Evolutionary conservation across 2,888 invertebrate genomes (phyloP).

Genomic region (Protophormia terraenovae): DNA sequence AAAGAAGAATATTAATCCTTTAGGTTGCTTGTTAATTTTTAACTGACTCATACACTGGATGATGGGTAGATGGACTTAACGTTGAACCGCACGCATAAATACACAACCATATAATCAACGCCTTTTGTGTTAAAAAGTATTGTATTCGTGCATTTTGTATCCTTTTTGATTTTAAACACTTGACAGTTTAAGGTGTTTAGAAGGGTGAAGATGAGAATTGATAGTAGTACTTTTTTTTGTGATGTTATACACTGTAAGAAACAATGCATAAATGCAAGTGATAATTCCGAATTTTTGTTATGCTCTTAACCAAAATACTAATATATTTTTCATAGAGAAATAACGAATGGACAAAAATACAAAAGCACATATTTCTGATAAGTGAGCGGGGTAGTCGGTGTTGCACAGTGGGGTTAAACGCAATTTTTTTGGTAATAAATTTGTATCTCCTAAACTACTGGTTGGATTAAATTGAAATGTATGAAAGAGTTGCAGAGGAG

Average conservation of each 20-base stretch:
- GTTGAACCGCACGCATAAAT: neutral
- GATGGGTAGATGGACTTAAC: conserved; percentile 2
- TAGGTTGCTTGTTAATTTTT: conserved; percentile 17
- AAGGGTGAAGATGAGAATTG: conserved; percentile 16
- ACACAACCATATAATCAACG: conserved; percentile 53
- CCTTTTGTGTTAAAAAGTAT: conserved; percentile 61
- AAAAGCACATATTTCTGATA: no score
- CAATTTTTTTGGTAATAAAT: no score
- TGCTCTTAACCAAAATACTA: no score
- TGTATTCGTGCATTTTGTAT: conserved; percentile 49
- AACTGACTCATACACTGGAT: conserved; percentile 50
- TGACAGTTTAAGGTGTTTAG: conserved; percentile 64
- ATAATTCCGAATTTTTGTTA: no score
- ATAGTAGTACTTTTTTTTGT: neutral
- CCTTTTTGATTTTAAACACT: conserved; percentile 60
- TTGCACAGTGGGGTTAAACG: no score
- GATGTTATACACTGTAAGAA: conserved; percentile 10
- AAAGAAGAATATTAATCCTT: conserved; percentile 49
- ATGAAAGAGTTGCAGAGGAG: no score
- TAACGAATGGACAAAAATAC: no score
- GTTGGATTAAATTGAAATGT: no score
- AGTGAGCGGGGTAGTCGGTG: no score
- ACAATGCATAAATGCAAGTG: neutral
- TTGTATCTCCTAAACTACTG: no score
- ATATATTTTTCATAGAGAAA: no score